These are phyloP conservation scores for Berghia stephanieae DNA, from an alignment of 1,140 invertebrate genomes.

Conservation along the genomic window DNA sequence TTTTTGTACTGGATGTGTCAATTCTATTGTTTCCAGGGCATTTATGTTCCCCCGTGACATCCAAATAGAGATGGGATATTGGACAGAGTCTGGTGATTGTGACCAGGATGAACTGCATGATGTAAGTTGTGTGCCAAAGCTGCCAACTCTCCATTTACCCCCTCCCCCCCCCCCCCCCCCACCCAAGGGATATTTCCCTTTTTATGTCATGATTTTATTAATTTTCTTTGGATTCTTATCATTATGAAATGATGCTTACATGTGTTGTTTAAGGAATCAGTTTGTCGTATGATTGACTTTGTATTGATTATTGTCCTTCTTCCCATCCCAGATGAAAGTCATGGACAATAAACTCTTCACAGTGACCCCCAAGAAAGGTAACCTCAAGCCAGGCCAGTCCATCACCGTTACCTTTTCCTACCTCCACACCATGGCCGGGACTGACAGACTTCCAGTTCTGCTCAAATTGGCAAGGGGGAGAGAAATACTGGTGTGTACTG, in stretches of 20 bases:
- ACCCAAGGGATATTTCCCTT: too few species aligned
- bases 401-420: conserved; percentile 62
- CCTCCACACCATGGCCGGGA: conserved; percentile 63
- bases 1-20: too few species aligned
- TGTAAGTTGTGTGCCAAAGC: conserved; percentile 53
- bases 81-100: conserved; percentile 66
- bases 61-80: conserved; percentile 65
- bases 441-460: conserved; percentile 64
- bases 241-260: too few species aligned
- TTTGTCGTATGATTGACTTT: too few species aligned
- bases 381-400: conserved; percentile 60
- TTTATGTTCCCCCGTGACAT: conserved; percentile 66
- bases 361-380: conserved; percentile 61
- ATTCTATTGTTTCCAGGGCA: conserved; percentile 50
- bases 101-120: conserved; percentile 66
- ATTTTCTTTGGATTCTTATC: too few species aligned
- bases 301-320: too few species aligned
- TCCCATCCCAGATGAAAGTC: conserved; percentile 67
- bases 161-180: too few species aligned
- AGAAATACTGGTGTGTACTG: conserved; percentile 64
- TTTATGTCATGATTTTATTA: too few species aligned
- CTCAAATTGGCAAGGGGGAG: conserved; percentile 63
- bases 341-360: conserved; percentile 67
- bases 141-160: too few species aligned
- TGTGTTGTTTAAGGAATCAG: too few species aligned